Evolutionary conservation across 2,888 invertebrate genomes (phyloP).

Genomic region (Pterostichus madidus): DNA sequence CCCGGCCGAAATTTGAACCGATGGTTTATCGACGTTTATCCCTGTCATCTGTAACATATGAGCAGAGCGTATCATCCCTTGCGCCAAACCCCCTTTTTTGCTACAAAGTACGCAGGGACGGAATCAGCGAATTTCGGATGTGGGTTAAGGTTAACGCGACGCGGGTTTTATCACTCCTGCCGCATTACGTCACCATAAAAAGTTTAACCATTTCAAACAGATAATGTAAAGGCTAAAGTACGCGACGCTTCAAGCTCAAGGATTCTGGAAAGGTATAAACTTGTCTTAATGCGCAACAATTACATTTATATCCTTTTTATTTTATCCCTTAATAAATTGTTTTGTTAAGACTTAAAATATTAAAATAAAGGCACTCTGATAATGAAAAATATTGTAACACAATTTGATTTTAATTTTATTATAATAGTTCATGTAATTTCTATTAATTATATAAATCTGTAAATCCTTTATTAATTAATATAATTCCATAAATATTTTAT

Average conservation of each 20-base stretch:
- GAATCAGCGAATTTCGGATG: conserved; percentile 14
- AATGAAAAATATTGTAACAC: not conserved
- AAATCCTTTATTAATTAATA: not conserved
- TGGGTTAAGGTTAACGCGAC: conserved; percentile 13
- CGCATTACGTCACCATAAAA: conserved; percentile 1
- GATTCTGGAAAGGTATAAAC: not conserved
- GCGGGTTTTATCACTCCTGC: conserved; percentile 13
- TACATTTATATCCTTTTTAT: not conserved
- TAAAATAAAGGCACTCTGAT: too few species aligned
- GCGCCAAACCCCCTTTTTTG: conserved; percentile 53
- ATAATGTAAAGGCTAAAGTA: not conserved
- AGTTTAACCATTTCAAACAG: conserved; percentile 6
- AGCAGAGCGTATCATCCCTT: conserved; percentile 61
- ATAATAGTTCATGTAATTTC: not conserved
- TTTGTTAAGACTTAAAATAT: too few species aligned
- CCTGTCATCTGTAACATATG: conserved; percentile 66
- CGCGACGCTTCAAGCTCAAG: not conserved
- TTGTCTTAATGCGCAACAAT: not conserved
- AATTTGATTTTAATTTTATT: too few species aligned
- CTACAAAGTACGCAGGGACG: conserved; percentile 5
- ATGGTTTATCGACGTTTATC: conserved; percentile 66
- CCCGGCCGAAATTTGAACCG: conserved; percentile 64
- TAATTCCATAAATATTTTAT: too few species aligned
- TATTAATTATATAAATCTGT: not conserved
- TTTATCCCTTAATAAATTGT: too few species aligned